These are phyloP conservation scores for Polyergus mexicanus DNA, from an alignment of 1,140 invertebrate genomes.

Conservation along the genomic window DNA sequence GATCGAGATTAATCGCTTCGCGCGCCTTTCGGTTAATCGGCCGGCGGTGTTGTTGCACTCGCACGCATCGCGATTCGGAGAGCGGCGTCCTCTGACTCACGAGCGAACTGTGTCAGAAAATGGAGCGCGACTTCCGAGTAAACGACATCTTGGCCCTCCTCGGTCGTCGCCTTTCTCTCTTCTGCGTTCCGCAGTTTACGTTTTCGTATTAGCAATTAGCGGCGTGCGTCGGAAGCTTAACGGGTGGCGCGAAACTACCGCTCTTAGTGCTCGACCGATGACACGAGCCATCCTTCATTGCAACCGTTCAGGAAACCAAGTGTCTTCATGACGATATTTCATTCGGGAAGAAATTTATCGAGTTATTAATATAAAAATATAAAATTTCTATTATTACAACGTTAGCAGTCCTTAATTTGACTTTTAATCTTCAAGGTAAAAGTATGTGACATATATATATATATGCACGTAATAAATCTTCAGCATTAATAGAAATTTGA, in stretches of 20 bases:
- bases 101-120: constrained; percentile 65
- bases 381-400: neutral
- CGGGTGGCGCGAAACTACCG: constrained; percentile 17
- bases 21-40: constrained; percentile 49
- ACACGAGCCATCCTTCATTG: constrained; percentile 13
- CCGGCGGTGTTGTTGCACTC: constrained; percentile 15
- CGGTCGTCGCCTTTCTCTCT: neutral
- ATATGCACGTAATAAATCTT: neutral
- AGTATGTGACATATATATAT: no score
- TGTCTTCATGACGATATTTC: neutral
- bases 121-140: constrained; percentile 42
- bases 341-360: neutral
- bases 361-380: neutral
- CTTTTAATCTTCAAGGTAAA: neutral
- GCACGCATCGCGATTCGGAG: constrained; percentile 39
- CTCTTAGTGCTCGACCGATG: neutral
- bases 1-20: constrained; percentile 47
- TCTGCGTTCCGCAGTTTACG: constrained; percentile 58
- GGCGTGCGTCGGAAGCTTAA: constrained; percentile 50
- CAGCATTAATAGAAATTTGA: neutral
- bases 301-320: neutral
- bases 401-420: neutral
- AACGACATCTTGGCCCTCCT: constrained; percentile 2
- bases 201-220: constrained; percentile 77
- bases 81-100: constrained; percentile 59